Conservation (phyloP, 2,797 vertebrate species). For the Nyctibius grandis region DNA sequence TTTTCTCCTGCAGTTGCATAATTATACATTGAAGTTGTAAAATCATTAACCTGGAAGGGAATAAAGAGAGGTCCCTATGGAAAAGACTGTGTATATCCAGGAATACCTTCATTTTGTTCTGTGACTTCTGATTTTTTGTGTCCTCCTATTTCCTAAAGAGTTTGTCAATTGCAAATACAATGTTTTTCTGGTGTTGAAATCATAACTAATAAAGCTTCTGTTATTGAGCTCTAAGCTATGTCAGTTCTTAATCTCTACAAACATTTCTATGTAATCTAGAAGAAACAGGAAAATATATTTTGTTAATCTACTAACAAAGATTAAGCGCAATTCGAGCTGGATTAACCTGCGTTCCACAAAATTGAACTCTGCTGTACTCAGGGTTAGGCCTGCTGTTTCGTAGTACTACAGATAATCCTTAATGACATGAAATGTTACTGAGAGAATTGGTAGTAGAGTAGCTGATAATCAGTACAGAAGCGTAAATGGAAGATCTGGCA, state of each 20-base stretch:
- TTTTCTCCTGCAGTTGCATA: background rate
- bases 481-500: background rate
- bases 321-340: conserved; percentile 35
- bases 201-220: conserved; percentile 27
- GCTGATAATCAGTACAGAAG: background rate
- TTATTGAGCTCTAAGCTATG: background rate
- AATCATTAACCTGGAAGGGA: background rate
- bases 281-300: conserved; percentile 42
- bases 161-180: background rate
- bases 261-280: conserved; percentile 32
- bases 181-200: background rate
- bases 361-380: background rate
- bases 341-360: conserved; percentile 43
- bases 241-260: conserved; percentile 1
- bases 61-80: background rate
- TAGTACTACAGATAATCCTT: background rate
- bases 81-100: background rate
- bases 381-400: background rate
- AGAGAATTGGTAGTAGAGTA: background rate
- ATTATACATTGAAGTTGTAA: background rate
- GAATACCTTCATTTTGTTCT: background rate
- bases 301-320: conserved; percentile 49
- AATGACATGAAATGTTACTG: background rate
- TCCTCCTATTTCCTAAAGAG: background rate
- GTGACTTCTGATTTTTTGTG: background rate